Evolutionary conservation across 2,888 invertebrate genomes (phyloP).

Genomic region (Drosophila tanythrix): DNA sequence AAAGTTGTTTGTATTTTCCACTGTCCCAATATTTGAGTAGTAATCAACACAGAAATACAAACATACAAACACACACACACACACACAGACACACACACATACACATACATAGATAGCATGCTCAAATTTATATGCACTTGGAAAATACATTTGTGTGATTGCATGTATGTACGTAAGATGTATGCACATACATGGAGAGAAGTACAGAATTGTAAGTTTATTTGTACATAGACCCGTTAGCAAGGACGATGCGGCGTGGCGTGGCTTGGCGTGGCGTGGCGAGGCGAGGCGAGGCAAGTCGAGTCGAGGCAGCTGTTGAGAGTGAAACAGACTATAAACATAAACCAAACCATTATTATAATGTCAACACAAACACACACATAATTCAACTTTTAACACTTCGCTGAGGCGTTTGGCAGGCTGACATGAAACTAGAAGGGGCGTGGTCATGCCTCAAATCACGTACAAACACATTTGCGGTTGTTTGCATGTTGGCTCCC

Average conservation of each 20-base stretch:
- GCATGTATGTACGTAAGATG: neutral
- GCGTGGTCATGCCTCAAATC: constrained; percentile 56
- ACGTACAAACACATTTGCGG: constrained; percentile 67
- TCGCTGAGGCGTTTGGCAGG: constrained; percentile 37
- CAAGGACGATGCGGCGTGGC: neutral
- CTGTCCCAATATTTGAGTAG: constrained; percentile 63
- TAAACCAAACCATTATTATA: constrained; percentile 73
- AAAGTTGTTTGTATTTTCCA: constrained; percentile 7
- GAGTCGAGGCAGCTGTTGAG: constrained; percentile 5
- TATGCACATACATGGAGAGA: neutral
- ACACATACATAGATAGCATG: neutral
- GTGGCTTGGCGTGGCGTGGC: constrained; percentile 23
- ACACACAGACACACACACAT: neutral
- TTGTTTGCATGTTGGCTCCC: constrained; percentile 36
- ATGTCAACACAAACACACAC: constrained; percentile 71
- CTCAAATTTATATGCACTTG: neutral
- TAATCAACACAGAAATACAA: constrained; percentile 27
- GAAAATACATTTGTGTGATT: constrained; percentile 6
- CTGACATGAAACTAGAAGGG: constrained; percentile 6
- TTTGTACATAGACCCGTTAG: constrained; percentile 1
- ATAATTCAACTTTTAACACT: constrained; percentile 72
- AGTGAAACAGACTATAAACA: constrained; percentile 61
- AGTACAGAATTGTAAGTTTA: constrained; percentile 7
- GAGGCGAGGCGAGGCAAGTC: constrained; percentile 27
- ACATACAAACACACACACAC: neutral